Evolutionary conservation across 2,888 invertebrate genomes (phyloP).

Genomic region (Drosophila cognata): DNA sequence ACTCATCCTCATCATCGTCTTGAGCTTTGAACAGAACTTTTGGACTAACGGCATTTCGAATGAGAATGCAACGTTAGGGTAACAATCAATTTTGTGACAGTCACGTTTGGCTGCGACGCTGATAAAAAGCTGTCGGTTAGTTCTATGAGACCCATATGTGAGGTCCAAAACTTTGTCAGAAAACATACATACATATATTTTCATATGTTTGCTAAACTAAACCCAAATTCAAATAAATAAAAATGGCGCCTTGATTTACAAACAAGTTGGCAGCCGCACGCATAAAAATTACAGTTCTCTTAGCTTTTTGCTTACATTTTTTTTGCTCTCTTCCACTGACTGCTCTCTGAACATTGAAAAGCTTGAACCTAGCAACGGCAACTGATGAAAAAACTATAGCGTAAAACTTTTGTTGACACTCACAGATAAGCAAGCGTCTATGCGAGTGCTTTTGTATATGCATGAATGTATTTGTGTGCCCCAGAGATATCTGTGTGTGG

Average conservation of each 20-base stretch:
- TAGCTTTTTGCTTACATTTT: conserved; percentile 1
- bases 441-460: not conserved
- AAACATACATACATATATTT: conserved; percentile 51
- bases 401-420: conserved; percentile 62
- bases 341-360: conserved; percentile 27
- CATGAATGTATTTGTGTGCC: conserved; percentile 4
- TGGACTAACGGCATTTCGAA: conserved; percentile 49
- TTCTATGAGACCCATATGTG: conserved; percentile 35
- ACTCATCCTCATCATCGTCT: conserved; percentile 74
- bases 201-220: conserved; percentile 56
- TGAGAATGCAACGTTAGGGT: conserved; percentile 34
- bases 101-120: conserved; percentile 39
- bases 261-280: conserved; percentile 44
- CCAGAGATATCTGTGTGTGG: conserved; percentile 25
- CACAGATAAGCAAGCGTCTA: conserved; percentile 25
- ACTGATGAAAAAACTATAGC: conserved; percentile 13
- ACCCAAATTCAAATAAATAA: conserved; percentile 54
- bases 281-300: conserved; percentile 8
- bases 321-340: not conserved
- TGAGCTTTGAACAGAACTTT: conserved; percentile 42
- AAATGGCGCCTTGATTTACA: conserved; percentile 42
- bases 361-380: conserved; percentile 44
- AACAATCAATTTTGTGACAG: conserved; percentile 47
- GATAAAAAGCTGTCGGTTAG: conserved; percentile 20
- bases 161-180: conserved; percentile 41